These are phyloP conservation scores for Tetanocera ferruginea DNA, from an alignment of 2,888 invertebrate genomes.

Conservation along the genomic window DNA sequence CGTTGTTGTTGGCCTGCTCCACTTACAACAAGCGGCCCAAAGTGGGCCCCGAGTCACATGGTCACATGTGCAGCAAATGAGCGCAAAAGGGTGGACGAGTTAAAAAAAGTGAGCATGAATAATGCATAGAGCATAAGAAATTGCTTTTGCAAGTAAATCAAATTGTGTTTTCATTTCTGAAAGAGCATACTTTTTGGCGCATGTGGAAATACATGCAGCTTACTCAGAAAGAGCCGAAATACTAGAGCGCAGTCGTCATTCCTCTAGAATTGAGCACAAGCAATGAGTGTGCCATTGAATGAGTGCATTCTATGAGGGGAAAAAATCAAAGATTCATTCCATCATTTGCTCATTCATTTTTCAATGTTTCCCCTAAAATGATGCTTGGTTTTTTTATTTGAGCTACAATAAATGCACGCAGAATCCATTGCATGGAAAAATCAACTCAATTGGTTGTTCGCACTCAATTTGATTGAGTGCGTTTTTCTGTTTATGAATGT, in stretches of 20 bases:
- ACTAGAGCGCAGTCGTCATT: background rate
- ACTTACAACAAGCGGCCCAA: background rate
- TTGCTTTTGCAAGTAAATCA: no score
- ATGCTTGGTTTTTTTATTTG: background rate
- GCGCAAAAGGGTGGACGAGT: background rate
- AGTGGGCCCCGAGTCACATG: conserved; percentile 34
- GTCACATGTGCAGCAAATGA: conserved; percentile 23
- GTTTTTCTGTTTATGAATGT: background rate
- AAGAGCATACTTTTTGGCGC: conserved; percentile 41
- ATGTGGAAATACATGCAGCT: conserved; percentile 10
- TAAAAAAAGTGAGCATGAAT: background rate
- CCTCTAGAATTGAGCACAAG: background rate
- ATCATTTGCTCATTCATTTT: no score
- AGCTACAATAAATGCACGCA: background rate
- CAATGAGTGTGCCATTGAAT: background rate
- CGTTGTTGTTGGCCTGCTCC: conserved; percentile 55
- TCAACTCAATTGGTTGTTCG: background rate
- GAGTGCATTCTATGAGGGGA: background rate
- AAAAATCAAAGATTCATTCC: background rate
- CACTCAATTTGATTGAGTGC: background rate
- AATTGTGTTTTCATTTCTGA: background rate
- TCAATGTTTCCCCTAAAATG: background rate
- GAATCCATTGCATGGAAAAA: background rate
- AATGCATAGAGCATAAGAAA: background rate
- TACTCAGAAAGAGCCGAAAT: background rate